Evolutionary conservation across 2,113 vertebrate genomes (phyloP).

Genomic region (Nothoprocta perdicaria): DNA sequence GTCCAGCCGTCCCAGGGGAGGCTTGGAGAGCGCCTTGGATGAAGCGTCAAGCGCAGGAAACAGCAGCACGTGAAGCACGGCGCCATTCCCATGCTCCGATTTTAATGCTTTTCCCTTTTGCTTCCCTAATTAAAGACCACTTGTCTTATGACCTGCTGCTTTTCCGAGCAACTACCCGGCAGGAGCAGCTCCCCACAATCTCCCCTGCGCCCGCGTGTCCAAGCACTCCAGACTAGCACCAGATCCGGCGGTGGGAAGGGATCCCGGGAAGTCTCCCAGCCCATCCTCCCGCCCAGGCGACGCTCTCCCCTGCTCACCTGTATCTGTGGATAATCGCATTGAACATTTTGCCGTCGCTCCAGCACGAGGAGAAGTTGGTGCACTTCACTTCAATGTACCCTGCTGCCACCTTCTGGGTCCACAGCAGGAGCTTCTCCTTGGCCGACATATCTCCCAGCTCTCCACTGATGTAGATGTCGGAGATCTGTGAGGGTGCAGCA

Average conservation of each 20-base stretch:
- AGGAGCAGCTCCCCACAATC: neutral
- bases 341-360: conserved; percentile 97
- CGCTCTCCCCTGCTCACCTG: conserved; percentile 76
- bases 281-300: neutral
- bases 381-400: conserved; percentile 94
- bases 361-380: conserved; percentile 94
- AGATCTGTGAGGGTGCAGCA: conserved; percentile 83
- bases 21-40: neutral
- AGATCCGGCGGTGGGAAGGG: fast-evolving
- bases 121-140: neutral
- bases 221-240: neutral
- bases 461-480: conserved; percentile 97
- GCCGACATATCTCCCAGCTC: conserved; percentile 96
- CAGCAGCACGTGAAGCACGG: fast-evolving
- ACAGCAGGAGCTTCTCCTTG: conserved; percentile 96
- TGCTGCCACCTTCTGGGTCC: conserved; percentile 94
- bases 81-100: neutral
- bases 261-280: fast-evolving
- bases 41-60: neutral
- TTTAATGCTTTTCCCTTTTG: neutral
- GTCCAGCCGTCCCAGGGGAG: neutral
- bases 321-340: conserved; percentile 98
- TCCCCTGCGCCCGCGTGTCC: neutral
- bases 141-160: neutral
- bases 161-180: neutral